phyloP scores from a whole-genome alignment of 2,888 invertebrate genomes.

The Mycogona germanica region DNA sequence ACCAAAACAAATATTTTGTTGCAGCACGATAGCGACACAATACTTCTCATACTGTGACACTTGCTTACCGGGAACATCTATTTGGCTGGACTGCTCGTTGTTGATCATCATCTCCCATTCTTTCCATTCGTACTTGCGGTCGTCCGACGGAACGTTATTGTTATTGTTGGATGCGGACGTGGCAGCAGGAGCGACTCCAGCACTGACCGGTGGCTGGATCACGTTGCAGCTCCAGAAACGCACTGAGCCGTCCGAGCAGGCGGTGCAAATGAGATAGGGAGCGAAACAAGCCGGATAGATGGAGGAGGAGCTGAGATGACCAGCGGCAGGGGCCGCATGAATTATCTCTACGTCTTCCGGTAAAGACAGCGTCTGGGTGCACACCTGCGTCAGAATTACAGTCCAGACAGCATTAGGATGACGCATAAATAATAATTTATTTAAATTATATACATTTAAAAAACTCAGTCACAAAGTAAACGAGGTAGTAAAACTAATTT shows the following conservation, averaged over 20 bases:
- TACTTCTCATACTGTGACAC: too few relatives aligned
- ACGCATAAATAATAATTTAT: too few relatives aligned
- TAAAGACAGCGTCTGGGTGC: constrained; percentile 73
- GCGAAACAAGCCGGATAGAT: constrained; percentile 99
- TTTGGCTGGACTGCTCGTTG: constrained; percentile 46
- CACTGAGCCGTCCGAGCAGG: constrained; percentile 85
- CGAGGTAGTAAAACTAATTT: background rate
- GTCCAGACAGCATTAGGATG: too few relatives aligned
- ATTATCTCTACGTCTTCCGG: constrained; percentile 85
- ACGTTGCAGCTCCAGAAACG: constrained; percentile 40
- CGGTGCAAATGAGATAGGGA: constrained; percentile 90
- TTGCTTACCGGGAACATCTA: constrained; percentile 55
- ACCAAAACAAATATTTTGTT: too few relatives aligned
- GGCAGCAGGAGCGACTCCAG: background rate
- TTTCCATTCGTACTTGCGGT: constrained; percentile 52
- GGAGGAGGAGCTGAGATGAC: constrained; percentile 92
- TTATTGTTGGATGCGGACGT: background rate
- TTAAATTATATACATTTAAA: too few relatives aligned
- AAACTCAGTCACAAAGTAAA: too few relatives aligned
- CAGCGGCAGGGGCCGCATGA: constrained; percentile 89
- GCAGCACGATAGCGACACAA: too few relatives aligned
- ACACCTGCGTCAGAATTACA: constrained; percentile 44
- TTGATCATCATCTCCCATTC: constrained; percentile 84
- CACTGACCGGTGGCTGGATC: background rate
- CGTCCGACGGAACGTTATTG: background rate